Base-by-base conservation (phyloP, 2,888 invertebrate genomes). In the Apotomis betuletana region DNA sequence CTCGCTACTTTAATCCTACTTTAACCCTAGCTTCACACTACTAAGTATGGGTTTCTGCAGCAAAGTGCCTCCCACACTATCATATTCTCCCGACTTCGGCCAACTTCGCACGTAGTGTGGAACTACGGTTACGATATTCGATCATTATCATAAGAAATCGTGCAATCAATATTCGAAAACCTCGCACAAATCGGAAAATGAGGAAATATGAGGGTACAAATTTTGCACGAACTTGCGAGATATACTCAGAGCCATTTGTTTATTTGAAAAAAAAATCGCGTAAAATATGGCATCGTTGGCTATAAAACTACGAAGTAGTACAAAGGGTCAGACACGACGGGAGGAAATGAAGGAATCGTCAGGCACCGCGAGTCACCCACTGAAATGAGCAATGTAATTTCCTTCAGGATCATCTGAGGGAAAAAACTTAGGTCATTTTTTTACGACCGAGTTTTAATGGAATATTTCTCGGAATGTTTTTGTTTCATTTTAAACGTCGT, bases 311-410 rank as follows among this genome's bases (percentile, higher is more conserved):
- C 68, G 52, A 63, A 77, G 80, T 79, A 76, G 58, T 79, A 76
- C 79, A 80, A 80, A 78, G 78, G 80, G 76, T 75, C 74, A 55
- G 78, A 78, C 79, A 74, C 75, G 79, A 75, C 74, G 70, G 70
- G 74, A 76, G 85, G 85, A 85, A 85, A 85, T 84, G 83, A 85
- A 80, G 75, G 70, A 79, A 77, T 79, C 81, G 74, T 79, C 76
- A 78, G 79, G 75, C 74, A 77, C 79, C 78, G 76, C 78, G 77
- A 75, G 75, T 70, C 69, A 74, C 75, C 78, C 78, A 82, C 81
- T 83, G 78, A 82, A 83, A 81, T 75, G 81, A 77, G 80, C 78
- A 77, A 81, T 73, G 83, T 80, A 85, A 84, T 84, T 85, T 84
- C 84, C 84, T 84, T 76, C 75, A 68, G 73, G 77, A 81, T 78